Percentiles rank a stretch among this genome's conserved stretches.
phyloP scores from a whole-genome alignment of 2,888 invertebrate genomes.

The Eilema depressum region DNA sequence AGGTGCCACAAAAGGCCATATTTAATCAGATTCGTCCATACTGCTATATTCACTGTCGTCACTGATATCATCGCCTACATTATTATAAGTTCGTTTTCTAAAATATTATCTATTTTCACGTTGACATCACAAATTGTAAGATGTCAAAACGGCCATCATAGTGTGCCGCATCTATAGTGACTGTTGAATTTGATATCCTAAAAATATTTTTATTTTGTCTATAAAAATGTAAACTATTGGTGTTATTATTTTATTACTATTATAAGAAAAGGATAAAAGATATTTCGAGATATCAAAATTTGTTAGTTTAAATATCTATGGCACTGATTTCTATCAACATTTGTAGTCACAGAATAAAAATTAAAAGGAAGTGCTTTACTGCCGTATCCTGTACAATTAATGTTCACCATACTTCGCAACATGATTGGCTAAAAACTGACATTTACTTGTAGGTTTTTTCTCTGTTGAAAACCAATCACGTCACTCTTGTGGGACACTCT shows the following conservation, averaged over 20 bases:
- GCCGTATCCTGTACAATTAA: neutral
- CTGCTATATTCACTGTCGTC: too few relatives aligned
- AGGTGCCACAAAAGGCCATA: too few relatives aligned
- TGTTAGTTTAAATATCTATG: neutral
- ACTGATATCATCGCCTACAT: too few relatives aligned
- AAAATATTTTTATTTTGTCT: neutral
- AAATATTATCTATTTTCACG: too few relatives aligned
- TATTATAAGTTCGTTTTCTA: too few relatives aligned
- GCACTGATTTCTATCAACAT: neutral
- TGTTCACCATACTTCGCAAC: neutral
- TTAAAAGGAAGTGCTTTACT: neutral
- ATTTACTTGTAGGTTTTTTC: too few relatives aligned
- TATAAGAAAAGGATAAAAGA: neutral
- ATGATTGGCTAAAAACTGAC: neutral
- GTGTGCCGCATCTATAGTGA: too few relatives aligned
- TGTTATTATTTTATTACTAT: neutral
- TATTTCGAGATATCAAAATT: neutral
- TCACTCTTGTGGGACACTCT: too few relatives aligned
- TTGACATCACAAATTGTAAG: too few relatives aligned
- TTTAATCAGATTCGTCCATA: too few relatives aligned
- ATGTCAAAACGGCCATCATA: too few relatives aligned
- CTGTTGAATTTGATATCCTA: neutral
- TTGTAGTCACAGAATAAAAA: neutral
- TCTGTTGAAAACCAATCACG: too few relatives aligned
- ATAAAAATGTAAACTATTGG: conserved; percentile 1